A percentile compares a stretch with the other conserved stretches of the same genome.
These are phyloP conservation scores for Athrips mouffetella DNA, from an alignment of 2,888 invertebrate genomes.

Conservation along the genomic window DNA sequence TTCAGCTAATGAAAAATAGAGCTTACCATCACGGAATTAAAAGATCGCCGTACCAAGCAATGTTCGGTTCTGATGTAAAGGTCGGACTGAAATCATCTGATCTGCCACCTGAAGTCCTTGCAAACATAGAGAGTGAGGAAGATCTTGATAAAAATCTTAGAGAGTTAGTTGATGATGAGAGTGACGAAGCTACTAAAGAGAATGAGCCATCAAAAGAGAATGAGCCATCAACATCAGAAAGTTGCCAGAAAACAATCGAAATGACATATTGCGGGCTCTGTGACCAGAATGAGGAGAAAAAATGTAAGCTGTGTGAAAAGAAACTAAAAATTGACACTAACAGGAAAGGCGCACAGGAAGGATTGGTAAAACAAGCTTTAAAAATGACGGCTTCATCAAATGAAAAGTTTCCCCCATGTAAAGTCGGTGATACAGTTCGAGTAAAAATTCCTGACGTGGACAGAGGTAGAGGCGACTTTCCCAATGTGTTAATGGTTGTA, in stretches of 20 bases:
- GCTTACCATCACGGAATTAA: constrained; percentile 14
- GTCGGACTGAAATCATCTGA: not conserved
- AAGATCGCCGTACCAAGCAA: constrained; percentile 9
- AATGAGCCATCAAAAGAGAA: no score
- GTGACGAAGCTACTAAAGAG: not conserved
- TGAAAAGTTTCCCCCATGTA: constrained; percentile 13
- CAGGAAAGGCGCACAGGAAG: not conserved
- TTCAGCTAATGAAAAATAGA: constrained; percentile 29
- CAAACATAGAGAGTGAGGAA: constrained; percentile 7
- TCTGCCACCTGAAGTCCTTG: constrained; percentile 12
- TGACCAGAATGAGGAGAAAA: not conserved
- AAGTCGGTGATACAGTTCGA: constrained; percentile 16
- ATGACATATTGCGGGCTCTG: not conserved
- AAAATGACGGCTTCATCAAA: constrained; percentile 13
- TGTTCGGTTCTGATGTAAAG: constrained; percentile 7
- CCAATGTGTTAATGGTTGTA: constrained; percentile 14
- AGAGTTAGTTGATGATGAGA: not conserved
- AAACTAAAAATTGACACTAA: not conserved
- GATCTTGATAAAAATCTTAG: constrained; percentile 7
- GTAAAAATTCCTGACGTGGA: constrained; percentile 17
- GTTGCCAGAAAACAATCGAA: not conserved
- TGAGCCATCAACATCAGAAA: not conserved
- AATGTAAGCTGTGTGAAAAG: not conserved
- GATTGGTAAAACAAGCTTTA: constrained; percentile 12
- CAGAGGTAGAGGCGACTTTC: constrained; percentile 14